These are phyloP conservation scores for Acropternis orthonyx DNA, from an alignment of 2,797 vertebrate species.

Conservation along the genomic window DNA sequence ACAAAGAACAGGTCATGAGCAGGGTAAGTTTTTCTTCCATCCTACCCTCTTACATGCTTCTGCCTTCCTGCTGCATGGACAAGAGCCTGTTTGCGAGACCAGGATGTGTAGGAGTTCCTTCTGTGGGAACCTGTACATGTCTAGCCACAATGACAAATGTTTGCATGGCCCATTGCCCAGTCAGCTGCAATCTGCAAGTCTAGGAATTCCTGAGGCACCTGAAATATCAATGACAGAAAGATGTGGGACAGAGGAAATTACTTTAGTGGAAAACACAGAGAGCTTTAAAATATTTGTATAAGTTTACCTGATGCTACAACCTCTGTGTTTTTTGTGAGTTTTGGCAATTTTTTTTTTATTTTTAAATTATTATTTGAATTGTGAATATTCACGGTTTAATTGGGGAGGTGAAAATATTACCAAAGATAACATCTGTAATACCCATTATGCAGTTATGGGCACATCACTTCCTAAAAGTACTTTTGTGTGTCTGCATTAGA, in stretches of 20 bases:
- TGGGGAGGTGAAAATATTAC: neutral
- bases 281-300: neutral
- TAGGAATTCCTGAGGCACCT: neutral
- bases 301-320: neutral
- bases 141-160: neutral
- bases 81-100: neutral
- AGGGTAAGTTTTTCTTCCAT: neutral
- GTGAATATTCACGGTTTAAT: neutral
- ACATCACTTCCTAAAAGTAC: neutral
- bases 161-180: fast-evolving
- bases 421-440: neutral
- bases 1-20: neutral
- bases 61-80: neutral
- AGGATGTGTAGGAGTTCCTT: neutral
- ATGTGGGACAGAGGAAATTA: neutral
- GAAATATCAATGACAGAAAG: neutral
- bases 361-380: neutral
- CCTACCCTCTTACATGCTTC: neutral
- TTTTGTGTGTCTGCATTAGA: neutral
- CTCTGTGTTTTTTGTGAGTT: fast-evolving
- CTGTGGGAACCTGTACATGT: neutral
- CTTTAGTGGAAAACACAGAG: neutral
- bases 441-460: neutral
- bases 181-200: neutral
- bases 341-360: too few relatives aligned